These are phyloP conservation scores for Phenganax marumi DNA, from an alignment of 92 coral and sea anemone species.

Conservation along the genomic window DNA sequence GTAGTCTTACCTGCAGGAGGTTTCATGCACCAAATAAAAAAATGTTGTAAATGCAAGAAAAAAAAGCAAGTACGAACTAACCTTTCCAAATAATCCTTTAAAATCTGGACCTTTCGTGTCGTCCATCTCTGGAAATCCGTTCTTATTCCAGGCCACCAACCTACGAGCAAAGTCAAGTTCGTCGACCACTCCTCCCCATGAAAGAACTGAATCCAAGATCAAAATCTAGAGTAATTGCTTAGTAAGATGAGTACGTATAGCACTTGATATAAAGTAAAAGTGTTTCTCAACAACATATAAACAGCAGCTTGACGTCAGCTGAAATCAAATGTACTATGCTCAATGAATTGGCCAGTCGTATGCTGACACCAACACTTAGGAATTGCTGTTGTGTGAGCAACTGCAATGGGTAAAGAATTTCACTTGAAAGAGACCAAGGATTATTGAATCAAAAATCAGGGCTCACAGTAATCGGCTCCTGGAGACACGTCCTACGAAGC, in stretches of 20 bases:
- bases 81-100: conserved; percentile 90
- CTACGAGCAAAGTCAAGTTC: conserved; percentile 92
- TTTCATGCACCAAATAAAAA: neutral
- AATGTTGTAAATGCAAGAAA: too few species aligned
- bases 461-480: too few species aligned
- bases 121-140: conserved; percentile 89
- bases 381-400: too few species aligned
- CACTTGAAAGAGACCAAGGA: too few species aligned
- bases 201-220: conserved; percentile 76
- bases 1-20: too few species aligned
- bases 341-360: too few species aligned
- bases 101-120: conserved; percentile 78
- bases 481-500: too few species aligned
- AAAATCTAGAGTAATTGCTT: conserved; percentile 55
- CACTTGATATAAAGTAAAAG: neutral
- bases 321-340: too few species aligned
- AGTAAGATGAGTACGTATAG: neutral
- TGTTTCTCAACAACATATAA: neutral
- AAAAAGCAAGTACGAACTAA: neutral
- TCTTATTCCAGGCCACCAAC: conserved; percentile 79
- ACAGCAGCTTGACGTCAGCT: too few species aligned
- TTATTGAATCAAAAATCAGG: too few species aligned
- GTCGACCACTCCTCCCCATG: conserved; percentile 99
- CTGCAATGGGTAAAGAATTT: too few species aligned
- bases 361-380: too few species aligned